Base-by-base conservation (phyloP, 92 coral and sea anemone species). In the Nematostella vectensis region DNA sequence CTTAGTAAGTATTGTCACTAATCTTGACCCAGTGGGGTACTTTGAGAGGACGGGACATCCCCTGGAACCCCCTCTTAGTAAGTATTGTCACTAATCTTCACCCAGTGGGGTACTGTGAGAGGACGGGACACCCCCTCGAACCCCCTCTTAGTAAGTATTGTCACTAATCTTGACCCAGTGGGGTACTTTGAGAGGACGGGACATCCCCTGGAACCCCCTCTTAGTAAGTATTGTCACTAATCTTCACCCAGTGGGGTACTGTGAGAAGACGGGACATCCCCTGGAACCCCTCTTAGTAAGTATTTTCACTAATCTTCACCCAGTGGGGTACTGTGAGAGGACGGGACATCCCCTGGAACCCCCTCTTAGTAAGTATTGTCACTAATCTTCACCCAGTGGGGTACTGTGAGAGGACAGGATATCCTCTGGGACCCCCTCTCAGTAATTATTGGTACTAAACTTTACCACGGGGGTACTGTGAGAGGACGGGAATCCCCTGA, bases 151-250 rank as follows among this genome's bases (percentile, higher is more conserved):
- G n/a, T n/a, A n/a, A n/a, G n/a, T n/a, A n/a, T n/a, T n/a, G n/a
- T n/a, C 3, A 62, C 61, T 27, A 96, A 91, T 29, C 56, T 91
- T 4, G 96, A 87, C 51, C 91, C 96, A 2, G 87, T 78, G 56
- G 91, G 85, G 28, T 91, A 95, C 85, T 83, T 93, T 25, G 88
- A 82, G 48, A 78, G 78, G 71, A 91, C 96, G 25, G 83, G 79
- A 3, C 87, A 91, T 69, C 85, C 98, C 3, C 59, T 91, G 82
- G 98, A 91, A 66, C 82, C 96, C 51, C 98, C 98, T 9, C 86
- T 91, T 29, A 87, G 98, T 91, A 69, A 67, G 97, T 78, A 3
- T 3, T 33, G 18, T 4, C 18, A 4, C 8, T 36, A 36, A 8
- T 15, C 8, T 36, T 23, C 10, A 15, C 43, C 12, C 24, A 36